Percentiles rank a stretch among this genome's conserved stretches.
Evolutionary conservation across 2,113 vertebrate species (phyloP).

Genomic region (Atlantisia rogersi): DNA sequence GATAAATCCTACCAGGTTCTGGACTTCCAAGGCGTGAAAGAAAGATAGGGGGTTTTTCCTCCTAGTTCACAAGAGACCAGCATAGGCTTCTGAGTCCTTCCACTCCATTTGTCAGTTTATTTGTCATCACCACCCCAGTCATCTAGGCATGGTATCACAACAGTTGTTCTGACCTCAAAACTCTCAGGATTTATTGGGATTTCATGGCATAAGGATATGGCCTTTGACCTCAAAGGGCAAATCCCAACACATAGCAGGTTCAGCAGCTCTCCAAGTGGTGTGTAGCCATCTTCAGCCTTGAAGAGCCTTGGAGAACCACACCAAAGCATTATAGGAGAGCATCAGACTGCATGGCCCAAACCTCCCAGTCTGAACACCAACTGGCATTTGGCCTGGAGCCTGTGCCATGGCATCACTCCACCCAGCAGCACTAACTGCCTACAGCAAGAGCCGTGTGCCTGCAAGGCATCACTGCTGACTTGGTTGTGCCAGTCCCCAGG

Average conservation of each 20-base stretch:
- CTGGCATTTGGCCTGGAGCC: accelerated
- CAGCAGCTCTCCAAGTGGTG: neutral
- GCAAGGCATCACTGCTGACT: neutral
- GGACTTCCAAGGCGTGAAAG: neutral
- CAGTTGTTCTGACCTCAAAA: neutral
- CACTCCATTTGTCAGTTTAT: neutral
- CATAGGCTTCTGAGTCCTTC: neutral
- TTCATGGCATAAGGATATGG: neutral
- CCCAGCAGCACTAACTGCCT: accelerated
- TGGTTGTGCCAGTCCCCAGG: neutral
- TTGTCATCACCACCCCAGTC: neutral
- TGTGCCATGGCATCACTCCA: accelerated
- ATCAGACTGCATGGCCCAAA: accelerated
- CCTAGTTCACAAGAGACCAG: neutral
- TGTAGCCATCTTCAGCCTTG: neutral
- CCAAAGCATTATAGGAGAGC: neutral
- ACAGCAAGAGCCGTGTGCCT: neutral
- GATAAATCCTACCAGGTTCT: neutral
- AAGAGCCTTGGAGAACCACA: neutral
- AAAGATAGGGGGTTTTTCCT: neutral
- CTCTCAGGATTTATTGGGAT: neutral
- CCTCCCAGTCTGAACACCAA: accelerated
- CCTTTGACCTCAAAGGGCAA: neutral
- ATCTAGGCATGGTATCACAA: neutral
- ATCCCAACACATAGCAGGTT: neutral